Evolutionary conservation across 2,888 invertebrate genomes (phyloP), one percentile per base, ranked within the genome.

Genomic region (Caenorhabditis drosophilae): DNA sequence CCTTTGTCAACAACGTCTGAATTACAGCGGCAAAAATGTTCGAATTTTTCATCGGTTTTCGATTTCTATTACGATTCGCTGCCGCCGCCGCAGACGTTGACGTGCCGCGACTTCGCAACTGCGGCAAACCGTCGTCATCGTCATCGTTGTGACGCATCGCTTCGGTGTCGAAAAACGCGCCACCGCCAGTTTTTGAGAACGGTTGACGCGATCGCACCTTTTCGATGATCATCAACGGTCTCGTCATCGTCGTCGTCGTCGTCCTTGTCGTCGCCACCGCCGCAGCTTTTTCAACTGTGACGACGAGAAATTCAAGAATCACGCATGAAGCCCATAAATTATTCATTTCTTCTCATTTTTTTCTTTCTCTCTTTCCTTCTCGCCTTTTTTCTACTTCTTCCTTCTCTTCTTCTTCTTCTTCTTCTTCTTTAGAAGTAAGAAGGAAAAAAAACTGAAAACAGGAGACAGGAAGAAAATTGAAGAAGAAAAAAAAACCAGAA

Each of bases 21-120:
- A 73, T 62, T 20, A 73, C 70, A 47, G 73, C 73, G 20, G 73
- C 63, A 31, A 73, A 64, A 40, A 73, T 70, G 41, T 66, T 69
- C 35, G n/a, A n/a, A n/a, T n/a, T 50, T 62, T n/a, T 64, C 56
- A 36, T 54, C 53, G 27, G 38, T 25, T 20, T 50, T 53, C 23
- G 40, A n/a, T n/a, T n/a, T n/a, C n/a, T n/a, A n/a, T n/a, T n/a
- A n/a, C n/a, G n/a, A n/a, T n/a, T n/a, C n/a, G n/a, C n/a, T n/a
- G n/a, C n/a, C n/a, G n/a, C n/a, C n/a, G n/a, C n/a, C n/a, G n/a
- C n/a, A n/a, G n/a, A n/a, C n/a, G n/a, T n/a, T n/a, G n/a, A n/a
- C n/a, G n/a, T n/a, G n/a, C n/a, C n/a, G n/a, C n/a, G 58, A 50
- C 63, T 57, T 12, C 57, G 44, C 4, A 58, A 49, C 53, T 50